These are phyloP conservation scores for Heliconius melpomene DNA, from an alignment of 1,140 invertebrate species.

Conservation along the genomic window DNA sequence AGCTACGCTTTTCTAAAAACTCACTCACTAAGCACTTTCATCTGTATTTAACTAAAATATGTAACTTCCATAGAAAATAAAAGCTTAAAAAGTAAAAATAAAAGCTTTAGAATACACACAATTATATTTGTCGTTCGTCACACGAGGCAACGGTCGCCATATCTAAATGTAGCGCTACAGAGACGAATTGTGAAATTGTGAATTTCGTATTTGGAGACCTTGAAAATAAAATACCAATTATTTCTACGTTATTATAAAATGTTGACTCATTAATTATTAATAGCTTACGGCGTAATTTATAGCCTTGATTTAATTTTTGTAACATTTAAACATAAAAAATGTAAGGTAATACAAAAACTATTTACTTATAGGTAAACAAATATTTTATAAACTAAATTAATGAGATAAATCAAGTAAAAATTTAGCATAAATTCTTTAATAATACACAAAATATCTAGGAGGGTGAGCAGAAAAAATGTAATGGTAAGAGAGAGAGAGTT, in stretches of 20 bases:
- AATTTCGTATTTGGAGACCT: neutral
- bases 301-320: neutral
- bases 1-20: constrained; percentile 24
- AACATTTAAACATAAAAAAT: neutral
- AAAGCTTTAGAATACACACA: constrained; percentile 55
- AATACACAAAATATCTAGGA: too few species aligned
- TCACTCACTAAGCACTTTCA: constrained; percentile 43
- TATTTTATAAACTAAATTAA: neutral
- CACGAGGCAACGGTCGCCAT: constrained; percentile 70
- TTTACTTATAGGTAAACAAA: neutral
- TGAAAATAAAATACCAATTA: neutral
- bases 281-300: neutral
- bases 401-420: neutral
- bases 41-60: constrained; percentile 24
- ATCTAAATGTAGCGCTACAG: constrained; percentile 66
- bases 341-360: neutral
- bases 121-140: constrained; percentile 64
- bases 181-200: constrained; percentile 31
- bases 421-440: too few species aligned
- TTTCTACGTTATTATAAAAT: neutral
- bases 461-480: too few species aligned
- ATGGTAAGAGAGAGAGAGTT: too few species aligned
- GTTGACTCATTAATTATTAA: neutral
- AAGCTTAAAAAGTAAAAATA: constrained; percentile 40
- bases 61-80: constrained; percentile 27